Conservation (phyloP, 2,888 invertebrate genomes). For the Fragum sueziense region DNA sequence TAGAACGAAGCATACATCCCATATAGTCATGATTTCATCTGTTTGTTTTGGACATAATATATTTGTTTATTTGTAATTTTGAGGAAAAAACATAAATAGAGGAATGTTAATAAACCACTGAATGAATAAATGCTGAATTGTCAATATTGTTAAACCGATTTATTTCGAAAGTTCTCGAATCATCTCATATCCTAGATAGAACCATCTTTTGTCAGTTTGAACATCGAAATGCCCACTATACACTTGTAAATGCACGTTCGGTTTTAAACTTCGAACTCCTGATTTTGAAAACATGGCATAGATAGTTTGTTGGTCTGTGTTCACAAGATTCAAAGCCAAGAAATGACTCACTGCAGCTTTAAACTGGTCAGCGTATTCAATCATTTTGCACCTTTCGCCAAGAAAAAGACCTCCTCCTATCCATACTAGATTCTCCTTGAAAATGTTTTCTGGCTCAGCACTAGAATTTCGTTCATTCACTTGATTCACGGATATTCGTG, state of each 20-base stretch:
- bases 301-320: slow-evolving; percentile 55
- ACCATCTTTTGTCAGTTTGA: slow-evolving; percentile 31
- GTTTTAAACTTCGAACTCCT: slow-evolving; percentile 32
- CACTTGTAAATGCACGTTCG: slow-evolving; percentile 48
- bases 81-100: too few species aligned
- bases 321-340: slow-evolving; percentile 34
- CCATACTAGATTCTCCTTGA: slow-evolving; percentile 58
- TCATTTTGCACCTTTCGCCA: slow-evolving; percentile 34
- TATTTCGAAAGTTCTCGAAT: neutral
- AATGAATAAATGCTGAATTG: too few species aligned
- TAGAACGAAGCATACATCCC: too few species aligned
- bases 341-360: slow-evolving; percentile 44
- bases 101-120: too few species aligned
- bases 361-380: slow-evolving; percentile 40
- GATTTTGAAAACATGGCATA: slow-evolving; percentile 45
- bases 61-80: too few species aligned
- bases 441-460: slow-evolving; percentile 33
- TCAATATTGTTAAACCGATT: too few species aligned
- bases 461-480: slow-evolving; percentile 16
- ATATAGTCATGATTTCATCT: too few species aligned
- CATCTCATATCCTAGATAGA: slow-evolving; percentile 46
- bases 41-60: too few species aligned
- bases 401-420: slow-evolving; percentile 56
- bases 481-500: slow-evolving; percentile 40
- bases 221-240: slow-evolving; percentile 18